Evolutionary conservation across 30 jellyfish, hydroid and myxozoan genomes (phyloP).

Genomic region (Turritopsis rubra): DNA sequence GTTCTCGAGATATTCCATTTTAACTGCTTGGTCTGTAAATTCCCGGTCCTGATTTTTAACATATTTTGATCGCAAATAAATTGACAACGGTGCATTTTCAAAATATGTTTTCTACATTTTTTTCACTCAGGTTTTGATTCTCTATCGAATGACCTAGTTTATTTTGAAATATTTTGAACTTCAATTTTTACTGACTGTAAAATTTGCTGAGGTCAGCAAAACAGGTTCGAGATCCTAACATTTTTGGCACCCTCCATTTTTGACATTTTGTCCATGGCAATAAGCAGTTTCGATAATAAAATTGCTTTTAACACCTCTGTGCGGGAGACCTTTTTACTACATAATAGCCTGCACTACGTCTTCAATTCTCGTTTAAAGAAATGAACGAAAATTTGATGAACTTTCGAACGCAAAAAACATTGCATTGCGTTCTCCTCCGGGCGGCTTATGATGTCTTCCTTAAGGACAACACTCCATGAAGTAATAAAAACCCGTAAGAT

Average conservation of each 20-base stretch:
- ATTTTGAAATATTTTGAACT: background rate
- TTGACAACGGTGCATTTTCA: too few relatives aligned
- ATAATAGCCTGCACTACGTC: slow-evolving; percentile 5
- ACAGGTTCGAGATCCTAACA: slow-evolving; percentile 6
- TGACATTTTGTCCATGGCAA: background rate
- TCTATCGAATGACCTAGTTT: background rate
- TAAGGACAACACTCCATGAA: too few relatives aligned
- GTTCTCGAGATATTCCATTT: too few relatives aligned
- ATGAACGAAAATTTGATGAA: too few relatives aligned
- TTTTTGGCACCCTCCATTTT: slow-evolving; percentile 1
- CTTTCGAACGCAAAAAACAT: too few relatives aligned
- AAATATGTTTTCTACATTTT: background rate
- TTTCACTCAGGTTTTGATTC: background rate
- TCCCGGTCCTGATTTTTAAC: too few relatives aligned
- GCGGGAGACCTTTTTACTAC: background rate
- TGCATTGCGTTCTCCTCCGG: too few relatives aligned
- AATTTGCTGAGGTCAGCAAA: slow-evolving; percentile 10
- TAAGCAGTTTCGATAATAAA: background rate
- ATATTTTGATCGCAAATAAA: too few relatives aligned
- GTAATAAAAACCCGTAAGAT: too few relatives aligned
- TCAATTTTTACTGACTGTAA: slow-evolving; percentile 7
- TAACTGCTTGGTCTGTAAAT: too few relatives aligned
- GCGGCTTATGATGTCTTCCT: too few relatives aligned
- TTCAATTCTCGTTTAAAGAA: too few relatives aligned
- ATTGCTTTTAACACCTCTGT: slow-evolving; percentile 9